Evolutionary conservation across 2,888 invertebrate genomes (phyloP), one percentile per base, ranked within the genome.

Genomic region (Tetramorium bicarinatum): DNA sequence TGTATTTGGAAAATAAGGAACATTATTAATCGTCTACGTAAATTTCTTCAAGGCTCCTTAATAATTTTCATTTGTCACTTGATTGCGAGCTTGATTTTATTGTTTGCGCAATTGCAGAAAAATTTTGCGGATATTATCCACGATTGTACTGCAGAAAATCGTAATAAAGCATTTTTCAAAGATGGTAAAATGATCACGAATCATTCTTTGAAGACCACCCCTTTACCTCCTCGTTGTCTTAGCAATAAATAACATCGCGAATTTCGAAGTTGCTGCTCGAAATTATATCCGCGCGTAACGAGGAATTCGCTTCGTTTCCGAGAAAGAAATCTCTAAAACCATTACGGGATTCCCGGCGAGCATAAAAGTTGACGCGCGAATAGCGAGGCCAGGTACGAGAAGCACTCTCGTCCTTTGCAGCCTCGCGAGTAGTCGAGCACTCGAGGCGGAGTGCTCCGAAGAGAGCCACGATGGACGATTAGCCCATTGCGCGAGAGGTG

Each of bases 261-360:
- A 67, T 71, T 47, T 59, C 34, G 21, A 47, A 47, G 34, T 47
- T 79, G 18, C 34, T 13, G 47, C 72, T 56, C 44, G 34, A 84
- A 82, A 84, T 77, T 59, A 71, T 54, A 47, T 69, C 38, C 56
- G 41, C 38, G 80, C 88, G 90, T 90, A 91, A 92, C 90, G 92
- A 93, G 93, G 92, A 93, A 92, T 92, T 92, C 90, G 90, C 89
- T 91, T 87, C 88, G 91, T 91, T 94, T 94, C 94, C 90, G 74
- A 91, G 94, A 94, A 94, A 93, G 94, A 94, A 94, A 94, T 94
- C 92, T 91, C 85, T 71, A 82, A 83, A 85, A 87, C 93, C 94
- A 93, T 94, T 94, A 92, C 91, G 93, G 92, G 93, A 92, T 89
- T 91, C 91, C 87, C 88, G 91, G 84, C 90, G 52, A 34, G 82